Evolutionary conservation across 2,888 invertebrate genomes (phyloP), one percentile per base, ranked within the genome.

Genomic region (Xylota sylvarum): DNA sequence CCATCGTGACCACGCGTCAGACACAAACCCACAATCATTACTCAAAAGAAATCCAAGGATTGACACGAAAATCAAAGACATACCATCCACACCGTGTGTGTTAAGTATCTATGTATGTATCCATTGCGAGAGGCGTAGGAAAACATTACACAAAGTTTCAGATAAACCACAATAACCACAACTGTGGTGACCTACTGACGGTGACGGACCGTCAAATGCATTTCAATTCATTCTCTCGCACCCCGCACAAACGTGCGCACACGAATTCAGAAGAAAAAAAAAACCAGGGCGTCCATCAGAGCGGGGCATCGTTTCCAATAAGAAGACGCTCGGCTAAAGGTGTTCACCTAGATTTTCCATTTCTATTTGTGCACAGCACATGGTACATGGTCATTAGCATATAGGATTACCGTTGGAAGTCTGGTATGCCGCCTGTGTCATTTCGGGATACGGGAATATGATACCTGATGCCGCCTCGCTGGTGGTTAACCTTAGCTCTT

Each of bases 291-390:
- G 56, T 43, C 52, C 69, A 43, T 60, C 43, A 46, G 40, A 17
- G 46, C 23, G 55, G 46, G 55, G 46, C 64, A 55, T 55, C 37
- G 40, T 30, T 46, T 48, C 35, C 62, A 72, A 64, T 79, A 48
- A 72, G 64, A 64, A 72, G 64, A 64, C 46, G 56, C 72, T 46
- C 27, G 32, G 32, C 32, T 5, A 58, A 17, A 69, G 78, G 69
- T 64, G 64, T 37, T 78, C 78, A 79, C 79, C 79, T 64, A 79
- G 64, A 79, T 79, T 79, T 70, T 78, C 62, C 62, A 70, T 78
- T 78, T 78, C 70, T 70, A 62, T 70, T 64, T 79, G 72, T 64
- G 48, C 62, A n/a, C 58, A 37, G 32, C 27, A 40, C 19, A 32
- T 19, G 19, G 35, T 56, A 46, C 48, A 37, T 64, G 37, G 46